Base-by-base conservation (phyloP, 2,888 invertebrate species). In the Eupithecia pulchellata region DNA sequence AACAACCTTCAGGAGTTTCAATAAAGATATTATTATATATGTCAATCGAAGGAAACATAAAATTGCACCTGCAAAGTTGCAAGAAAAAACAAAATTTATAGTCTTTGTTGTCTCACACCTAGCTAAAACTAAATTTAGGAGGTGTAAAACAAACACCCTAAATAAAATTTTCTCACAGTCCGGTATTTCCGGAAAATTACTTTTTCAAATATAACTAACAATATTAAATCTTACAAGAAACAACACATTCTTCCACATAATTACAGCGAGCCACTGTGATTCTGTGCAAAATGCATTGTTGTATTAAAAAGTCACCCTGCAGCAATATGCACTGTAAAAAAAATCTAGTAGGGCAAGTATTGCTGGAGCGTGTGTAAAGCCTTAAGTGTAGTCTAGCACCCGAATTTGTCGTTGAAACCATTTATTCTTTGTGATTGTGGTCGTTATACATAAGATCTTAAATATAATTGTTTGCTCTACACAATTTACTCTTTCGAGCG, bases 201-300 rank as follows among this genome's bases (percentile, higher is more conserved):
- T 61, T 64, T 64, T 60, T 47, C 66, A 58, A 63, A 34, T 52
- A 66, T 32, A 14, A 30, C 62, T 30, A 66, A 64, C n/a, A n/a
- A 75, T 73, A 77, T 77, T 74, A 66, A 68, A 76, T 77, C 73
- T 75, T 69, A 69, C 68, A 63, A 73, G 75, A 75, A 76, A 69
- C 55, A 69, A 58, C n/a, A 69, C 69, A 57, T 69, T 67, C 57
- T 61, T 30, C 57, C 64, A 72, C 73, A 74, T 77, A 76, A 75
- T 77, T 75, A 76, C 69, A 58, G 68, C 71, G 36, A 61, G 36
- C 39, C 63, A 60, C 69, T 64, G 73, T 72, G 70, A 75, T 75
- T 72, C 74, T 70, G 73, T 71, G 73, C 67, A 69, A 73, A 74
- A 34, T 75, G 77, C 77, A 75, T 76, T 78, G 75, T 76, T 77